Conservation (phyloP, 2,888 invertebrate species). For the Polydrusus pterygomalis region DNA sequence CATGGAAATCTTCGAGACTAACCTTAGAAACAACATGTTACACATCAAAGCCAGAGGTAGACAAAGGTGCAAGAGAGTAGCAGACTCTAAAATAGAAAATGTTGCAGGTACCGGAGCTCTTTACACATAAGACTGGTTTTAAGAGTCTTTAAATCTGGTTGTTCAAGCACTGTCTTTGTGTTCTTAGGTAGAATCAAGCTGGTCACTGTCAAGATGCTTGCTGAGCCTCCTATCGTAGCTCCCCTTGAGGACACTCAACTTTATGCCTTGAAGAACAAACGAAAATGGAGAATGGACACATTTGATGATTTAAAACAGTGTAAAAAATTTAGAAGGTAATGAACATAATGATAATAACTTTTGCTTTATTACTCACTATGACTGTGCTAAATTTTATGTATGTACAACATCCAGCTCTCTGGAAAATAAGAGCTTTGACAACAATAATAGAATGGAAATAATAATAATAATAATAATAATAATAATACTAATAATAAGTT, state of each 20-base stretch:
- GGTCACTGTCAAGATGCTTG: conserved; percentile 80
- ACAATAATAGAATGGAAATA: no score
- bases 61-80: conserved; percentile 81
- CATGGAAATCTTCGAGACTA: conserved; percentile 81
- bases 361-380: background rate
- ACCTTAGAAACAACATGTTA: conserved; percentile 74
- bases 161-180: no score
- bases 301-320: conserved; percentile 63
- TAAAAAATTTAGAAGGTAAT: conserved; percentile 68
- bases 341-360: conserved; percentile 20
- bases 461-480: no score
- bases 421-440: background rate
- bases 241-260: conserved; percentile 74
- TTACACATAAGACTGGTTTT: background rate
- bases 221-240: conserved; percentile 78
- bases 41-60: conserved; percentile 83
- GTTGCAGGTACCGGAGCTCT: conserved; percentile 64
- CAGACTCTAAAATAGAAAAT: conserved; percentile 66
- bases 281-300: conserved; percentile 64
- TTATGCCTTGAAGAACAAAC: conserved; percentile 71
- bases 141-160: no score
- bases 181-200: conserved; percentile 71
- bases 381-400: no score
- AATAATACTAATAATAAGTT: no score
- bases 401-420: no score